Base-by-base conservation (phyloP, 2,888 invertebrate genomes). In the Itoplectis maculator region DNA sequence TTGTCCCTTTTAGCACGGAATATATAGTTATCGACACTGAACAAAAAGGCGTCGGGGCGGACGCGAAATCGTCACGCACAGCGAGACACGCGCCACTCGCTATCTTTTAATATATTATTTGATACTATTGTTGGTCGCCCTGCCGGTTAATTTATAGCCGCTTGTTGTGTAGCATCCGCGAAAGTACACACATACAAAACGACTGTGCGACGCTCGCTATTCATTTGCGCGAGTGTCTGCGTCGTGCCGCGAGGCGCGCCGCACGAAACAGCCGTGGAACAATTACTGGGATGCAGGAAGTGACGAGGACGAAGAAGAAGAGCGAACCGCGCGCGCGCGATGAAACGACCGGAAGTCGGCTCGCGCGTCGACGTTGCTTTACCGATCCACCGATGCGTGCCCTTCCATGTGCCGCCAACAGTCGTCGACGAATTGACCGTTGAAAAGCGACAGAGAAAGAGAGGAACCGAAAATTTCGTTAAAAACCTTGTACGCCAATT, bases 231-330 rank as follows among this genome's bases (percentile, higher is more conserved):
- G 56, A 59, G 54, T 78, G 70, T 72, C 66, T 54, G 63, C 59
- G 13, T 49, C 37, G 69, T 65, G 59, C 37, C 37, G 69, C 82
- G 77, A 59, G 78, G 82, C 77, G 79, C 75, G 63, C 66, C 73
- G 75, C 59, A 47, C 29, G 77, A 78, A 84, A 74, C 18, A 78
- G 78, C 59, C 29, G 51, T 78, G 63, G 65, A 78, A 86, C 86
- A 85, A 86, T 86, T 85, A 82, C 84, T 56, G 81, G 84, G 86
- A 86, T 84, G 74, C 83, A 85, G 84, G 84, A 86, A 86, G 82
- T 85, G 84, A 85, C 86, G 84, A 72, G 74, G 77, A 85, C 82
- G 81, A 83, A 83, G 84, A 85, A 83, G 72, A 82, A 51, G 29
- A 65, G 47, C 42, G 63, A 20, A 68, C 18, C 18, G 75, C 42